Evolutionary conservation across 2,888 invertebrate species (phyloP).

Genomic region (Drosophila cognata): DNA sequence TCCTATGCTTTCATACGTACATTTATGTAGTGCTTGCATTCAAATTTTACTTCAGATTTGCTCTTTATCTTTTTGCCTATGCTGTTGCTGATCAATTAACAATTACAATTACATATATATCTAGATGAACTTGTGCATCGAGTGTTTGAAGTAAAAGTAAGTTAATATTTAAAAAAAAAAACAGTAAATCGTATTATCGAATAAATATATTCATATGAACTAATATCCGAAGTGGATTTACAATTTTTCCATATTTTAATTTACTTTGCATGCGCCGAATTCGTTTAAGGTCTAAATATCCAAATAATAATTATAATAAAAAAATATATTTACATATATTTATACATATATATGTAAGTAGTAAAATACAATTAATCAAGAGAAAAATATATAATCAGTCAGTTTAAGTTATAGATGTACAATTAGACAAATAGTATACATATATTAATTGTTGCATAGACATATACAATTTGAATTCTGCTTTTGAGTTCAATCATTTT

Average conservation of each 20-base stretch:
- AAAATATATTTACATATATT: constrained; percentile 47
- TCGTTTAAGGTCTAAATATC: constrained; percentile 12
- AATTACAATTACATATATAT: constrained; percentile 48
- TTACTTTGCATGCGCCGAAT: constrained; percentile 47
- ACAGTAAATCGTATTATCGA: constrained; percentile 16
- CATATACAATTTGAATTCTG: constrained; percentile 35
- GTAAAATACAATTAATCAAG: constrained; percentile 60
- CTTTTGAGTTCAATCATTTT: constrained; percentile 38
- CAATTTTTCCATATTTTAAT: constrained; percentile 10
- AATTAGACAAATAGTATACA: constrained; percentile 42
- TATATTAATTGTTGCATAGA: constrained; percentile 41
- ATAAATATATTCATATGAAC: constrained; percentile 26
- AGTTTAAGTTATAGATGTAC: constrained; percentile 70
- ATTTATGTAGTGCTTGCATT: constrained; percentile 24
- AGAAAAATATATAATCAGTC: constrained; percentile 77
- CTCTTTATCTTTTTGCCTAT: not conserved
- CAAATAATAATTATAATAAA: constrained; percentile 34
- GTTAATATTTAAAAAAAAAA: constrained; percentile 28
- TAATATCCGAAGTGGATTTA: constrained; percentile 24
- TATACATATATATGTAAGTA: constrained; percentile 23
- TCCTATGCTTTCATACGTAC: constrained; percentile 26
- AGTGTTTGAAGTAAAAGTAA: constrained; percentile 67
- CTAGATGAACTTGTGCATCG: constrained; percentile 71
- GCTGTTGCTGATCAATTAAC: constrained; percentile 47
- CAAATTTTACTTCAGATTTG: constrained; percentile 18